Base-by-base conservation (phyloP, 2,888 invertebrate genomes). In the Micropterix aruncella region DNA sequence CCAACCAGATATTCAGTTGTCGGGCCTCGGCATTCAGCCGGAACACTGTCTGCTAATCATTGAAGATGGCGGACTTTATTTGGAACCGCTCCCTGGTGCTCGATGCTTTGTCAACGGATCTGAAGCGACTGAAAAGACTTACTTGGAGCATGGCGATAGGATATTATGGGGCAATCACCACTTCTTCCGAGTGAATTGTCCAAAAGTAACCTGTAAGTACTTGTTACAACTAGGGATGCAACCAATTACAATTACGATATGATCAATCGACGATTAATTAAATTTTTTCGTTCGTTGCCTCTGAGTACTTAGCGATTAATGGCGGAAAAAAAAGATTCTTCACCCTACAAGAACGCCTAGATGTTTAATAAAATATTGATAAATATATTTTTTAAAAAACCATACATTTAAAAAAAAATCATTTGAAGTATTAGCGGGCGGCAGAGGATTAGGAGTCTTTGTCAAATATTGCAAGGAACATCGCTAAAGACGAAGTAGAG, bases 121-220 rank as follows among this genome's bases (percentile, higher is more conserved):
- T 17, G 84, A 88, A 14, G 86, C 88, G 0, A 74, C 77, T 9
- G 78, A 84, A 42, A 77, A 83, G 54, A 89, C 87, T 2, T 73
- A 80, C 19, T 71, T 94, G 18, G 81, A 87, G 44, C 91, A 99
- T 65, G 97, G 95, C 5, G 95, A 96, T 66, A 72, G 97, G 52
- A 89, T 99, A 52, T 79, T 99, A 44, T 97, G 96, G 93, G 99
- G 97, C 44, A 94, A 95, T 69, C 95, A 97, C 66, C 97, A 97
- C 66, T 97, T 96, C 76, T 97, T 97, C 73, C 75, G 96, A 55
- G 91, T 97, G 47, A 97, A 97, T 70, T 96, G 96, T 60, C 97
- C 97, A 1, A 80, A 83, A 63, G 76, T 78, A 49, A 73, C 80
- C 40, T 70, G 79, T 79, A 56, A 63, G 69, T 62, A 41, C 44